Percentiles rank a stretch among this genome's conserved stretches.
These are phyloP conservation scores for Linepithema humile DNA, from an alignment of 1,140 invertebrate species.

Conservation along the genomic window DNA sequence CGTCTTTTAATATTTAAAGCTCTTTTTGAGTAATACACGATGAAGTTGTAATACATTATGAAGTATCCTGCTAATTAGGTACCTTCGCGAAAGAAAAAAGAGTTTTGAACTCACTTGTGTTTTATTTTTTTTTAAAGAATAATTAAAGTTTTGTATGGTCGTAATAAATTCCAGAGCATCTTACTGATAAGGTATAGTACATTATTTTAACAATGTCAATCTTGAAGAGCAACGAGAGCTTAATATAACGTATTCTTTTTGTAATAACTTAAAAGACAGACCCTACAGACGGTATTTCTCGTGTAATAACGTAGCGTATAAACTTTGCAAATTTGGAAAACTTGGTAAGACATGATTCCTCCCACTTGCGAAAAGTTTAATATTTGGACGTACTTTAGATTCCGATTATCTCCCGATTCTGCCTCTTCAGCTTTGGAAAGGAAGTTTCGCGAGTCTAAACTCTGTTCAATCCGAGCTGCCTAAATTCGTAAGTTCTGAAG, in stretches of 20 bases:
- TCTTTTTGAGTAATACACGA: not conserved
- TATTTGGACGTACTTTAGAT: slow-evolving; percentile 56
- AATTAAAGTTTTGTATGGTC: not conserved
- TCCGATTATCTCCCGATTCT: slow-evolving; percentile 53
- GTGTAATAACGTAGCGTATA: slow-evolving; percentile 1
- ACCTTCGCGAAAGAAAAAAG: no score
- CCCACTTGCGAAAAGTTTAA: slow-evolving; percentile 27
- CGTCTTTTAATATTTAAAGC: not conserved
- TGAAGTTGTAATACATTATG: not conserved
- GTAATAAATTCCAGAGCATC: no score
- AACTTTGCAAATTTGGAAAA: slow-evolving; percentile 43
- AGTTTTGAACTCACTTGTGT: no score
- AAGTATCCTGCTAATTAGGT: not conserved
- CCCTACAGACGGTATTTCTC: not conserved
- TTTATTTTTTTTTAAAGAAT: not conserved
- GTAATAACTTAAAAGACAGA: not conserved
- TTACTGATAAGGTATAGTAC: no score
- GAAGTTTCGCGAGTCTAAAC: slow-evolving; percentile 33
- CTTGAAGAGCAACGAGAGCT: not conserved
- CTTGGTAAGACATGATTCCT: slow-evolving; percentile 29
- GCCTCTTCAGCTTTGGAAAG: slow-evolving; percentile 28
- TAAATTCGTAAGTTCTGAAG: slow-evolving; percentile 39
- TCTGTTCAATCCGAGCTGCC: slow-evolving; percentile 6
- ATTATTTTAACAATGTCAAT: no score
- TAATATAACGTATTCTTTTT: not conserved